Conservation (phyloP, 1,140 invertebrate species). For the Sycophaga agraensis region DNA sequence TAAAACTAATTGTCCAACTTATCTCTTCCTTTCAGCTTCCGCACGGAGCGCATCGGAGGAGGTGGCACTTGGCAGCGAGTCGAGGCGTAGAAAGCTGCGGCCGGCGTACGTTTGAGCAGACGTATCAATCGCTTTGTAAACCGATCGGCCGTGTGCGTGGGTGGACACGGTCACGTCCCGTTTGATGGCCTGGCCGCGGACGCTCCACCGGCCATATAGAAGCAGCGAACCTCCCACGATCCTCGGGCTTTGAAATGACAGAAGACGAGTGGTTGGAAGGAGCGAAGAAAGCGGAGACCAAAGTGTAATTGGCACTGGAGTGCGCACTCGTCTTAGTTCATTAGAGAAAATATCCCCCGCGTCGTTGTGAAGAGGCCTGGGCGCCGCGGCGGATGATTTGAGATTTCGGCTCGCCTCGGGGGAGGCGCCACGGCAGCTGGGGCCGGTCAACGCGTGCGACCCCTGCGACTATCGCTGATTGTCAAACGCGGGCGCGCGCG, state of each 20-base stretch:
- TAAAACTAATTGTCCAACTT: constrained; percentile 54
- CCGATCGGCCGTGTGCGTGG: too few relatives aligned
- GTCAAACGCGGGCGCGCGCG: constrained; percentile 32
- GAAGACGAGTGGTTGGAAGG: constrained; percentile 45
- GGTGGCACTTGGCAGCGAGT: too few relatives aligned
- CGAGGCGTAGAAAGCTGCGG: too few relatives aligned
- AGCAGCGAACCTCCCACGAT: too few relatives aligned
- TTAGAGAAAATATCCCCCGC: constrained; percentile 59
- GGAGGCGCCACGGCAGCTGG: too few relatives aligned
- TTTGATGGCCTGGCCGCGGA: too few relatives aligned
- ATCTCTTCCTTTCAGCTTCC: constrained; percentile 44
- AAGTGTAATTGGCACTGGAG: constrained; percentile 59
- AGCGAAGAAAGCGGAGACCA: constrained; percentile 43
- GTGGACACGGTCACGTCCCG: too few relatives aligned
- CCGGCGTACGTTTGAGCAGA: too few relatives aligned
- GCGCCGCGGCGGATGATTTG: too few relatives aligned
- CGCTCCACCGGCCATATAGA: too few relatives aligned
- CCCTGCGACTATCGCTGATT: constrained; percentile 42
- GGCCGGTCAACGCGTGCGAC: constrained; percentile 52
- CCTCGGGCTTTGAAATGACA: constrained; percentile 51
- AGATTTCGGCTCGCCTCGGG: too few relatives aligned
- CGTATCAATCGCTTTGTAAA: too few relatives aligned
- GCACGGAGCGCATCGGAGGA: constrained; percentile 17
- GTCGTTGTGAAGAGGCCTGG: constrained; percentile 48
- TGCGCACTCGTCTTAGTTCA: constrained; percentile 57